These are phyloP conservation scores for Silurus lanzhouensis DNA, from an alignment of 2,797 vertebrate species.

Conservation along the genomic window DNA sequence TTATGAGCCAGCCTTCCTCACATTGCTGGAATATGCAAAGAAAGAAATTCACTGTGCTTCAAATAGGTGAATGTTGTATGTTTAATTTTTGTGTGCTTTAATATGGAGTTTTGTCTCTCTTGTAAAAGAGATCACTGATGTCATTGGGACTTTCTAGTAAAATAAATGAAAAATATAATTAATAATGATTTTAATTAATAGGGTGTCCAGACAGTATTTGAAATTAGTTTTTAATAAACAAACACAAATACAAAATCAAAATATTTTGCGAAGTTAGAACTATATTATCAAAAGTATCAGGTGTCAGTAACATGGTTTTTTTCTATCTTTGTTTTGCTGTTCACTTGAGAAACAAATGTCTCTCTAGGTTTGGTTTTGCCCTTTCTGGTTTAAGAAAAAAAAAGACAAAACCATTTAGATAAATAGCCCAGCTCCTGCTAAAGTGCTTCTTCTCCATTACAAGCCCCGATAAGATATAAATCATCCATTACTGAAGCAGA, in stretches of 20 bases:
- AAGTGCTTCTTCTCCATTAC: constrained; percentile 45
- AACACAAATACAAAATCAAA: background rate
- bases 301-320: background rate
- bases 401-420: constrained; percentile 52
- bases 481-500: constrained; percentile 61
- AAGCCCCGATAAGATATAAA: constrained; percentile 50
- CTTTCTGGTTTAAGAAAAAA: constrained; percentile 62
- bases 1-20: too few species aligned
- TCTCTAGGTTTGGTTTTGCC: background rate
- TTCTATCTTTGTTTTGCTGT: background rate
- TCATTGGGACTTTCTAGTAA: too few species aligned
- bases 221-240: background rate
- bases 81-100: too few species aligned
- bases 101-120: too few species aligned
- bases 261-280: background rate
- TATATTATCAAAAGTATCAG: background rate
- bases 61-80: too few species aligned
- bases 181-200: background rate
- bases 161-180: too few species aligned
- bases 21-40: too few species aligned
- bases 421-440: constrained; percentile 37
- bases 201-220: background rate
- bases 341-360: constrained; percentile 21
- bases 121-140: too few species aligned
- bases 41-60: too few species aligned